Evolutionary conservation across 1,140 invertebrate species (phyloP).

Genomic region (Idris sp.): DNA sequence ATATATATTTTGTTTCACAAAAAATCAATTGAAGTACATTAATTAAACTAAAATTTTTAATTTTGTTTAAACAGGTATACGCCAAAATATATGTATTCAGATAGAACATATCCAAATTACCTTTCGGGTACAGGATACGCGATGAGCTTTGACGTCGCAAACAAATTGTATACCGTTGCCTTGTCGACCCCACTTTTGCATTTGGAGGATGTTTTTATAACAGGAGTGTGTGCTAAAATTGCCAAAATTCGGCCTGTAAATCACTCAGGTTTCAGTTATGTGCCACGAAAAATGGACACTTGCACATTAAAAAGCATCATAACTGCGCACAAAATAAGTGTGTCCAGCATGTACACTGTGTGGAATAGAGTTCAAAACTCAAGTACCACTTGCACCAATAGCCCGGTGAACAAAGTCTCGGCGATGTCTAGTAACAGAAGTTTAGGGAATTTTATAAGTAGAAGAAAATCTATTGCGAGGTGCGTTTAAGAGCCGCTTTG

Average conservation of each 20-base stretch:
- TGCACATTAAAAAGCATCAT: slow-evolving; percentile 74
- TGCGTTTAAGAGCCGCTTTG: slow-evolving; percentile 17
- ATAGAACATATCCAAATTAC: slow-evolving; percentile 87
- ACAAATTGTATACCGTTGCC: slow-evolving; percentile 82
- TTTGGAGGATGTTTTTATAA: slow-evolving; percentile 92
- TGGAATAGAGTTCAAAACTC: slow-evolving; percentile 71
- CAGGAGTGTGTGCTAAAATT: slow-evolving; percentile 81
- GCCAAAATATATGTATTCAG: slow-evolving; percentile 88
- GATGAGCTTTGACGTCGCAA: slow-evolving; percentile 84
- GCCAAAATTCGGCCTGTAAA: slow-evolving; percentile 79
- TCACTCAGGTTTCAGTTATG: slow-evolving; percentile 82
- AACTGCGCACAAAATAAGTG: slow-evolving; percentile 72
- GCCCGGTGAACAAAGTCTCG: slow-evolving; percentile 5
- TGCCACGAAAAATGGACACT: slow-evolving; percentile 76
- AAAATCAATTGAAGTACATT: too few species aligned
- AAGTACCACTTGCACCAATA: slow-evolving; percentile 60
- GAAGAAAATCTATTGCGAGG: slow-evolving; percentile 27
- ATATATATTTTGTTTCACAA: too few species aligned
- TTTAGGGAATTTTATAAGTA: slow-evolving; percentile 20
- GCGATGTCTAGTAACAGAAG: slow-evolving; percentile 16
- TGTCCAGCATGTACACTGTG: slow-evolving; percentile 69
- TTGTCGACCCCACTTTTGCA: slow-evolving; percentile 85
- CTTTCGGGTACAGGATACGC: slow-evolving; percentile 91
- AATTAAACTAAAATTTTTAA: too few species aligned
- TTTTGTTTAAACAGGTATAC: slow-evolving; percentile 81